Base-by-base conservation (phyloP, 2,797 vertebrate species). In the Petrocephalus schoutedeni region DNA sequence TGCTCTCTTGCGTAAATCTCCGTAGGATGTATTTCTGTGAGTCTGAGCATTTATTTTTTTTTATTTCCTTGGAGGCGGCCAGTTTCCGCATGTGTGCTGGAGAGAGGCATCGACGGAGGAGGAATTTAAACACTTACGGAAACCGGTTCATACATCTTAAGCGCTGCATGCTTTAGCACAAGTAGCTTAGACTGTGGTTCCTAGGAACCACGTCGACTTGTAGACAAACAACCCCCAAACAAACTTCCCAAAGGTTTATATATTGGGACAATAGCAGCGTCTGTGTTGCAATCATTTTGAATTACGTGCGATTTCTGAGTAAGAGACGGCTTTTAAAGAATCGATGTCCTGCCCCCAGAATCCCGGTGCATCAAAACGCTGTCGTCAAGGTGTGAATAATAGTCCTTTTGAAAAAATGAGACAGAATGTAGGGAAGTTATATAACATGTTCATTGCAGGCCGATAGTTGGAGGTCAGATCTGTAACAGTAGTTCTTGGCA, bases 341-440 rank as follows among this genome's bases (percentile, higher is more conserved):
- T 80, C 16, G 19, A 87, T 82, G 53, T 58, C 51, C 53, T 80
- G 56, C 87, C 67, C 54, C 54, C 10, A 59, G 77, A 58, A 82
- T 87, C 87, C 36, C 32, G 56, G 54, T 4, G n/a, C 67, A 87
- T 28, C 51, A 36, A 74, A 57, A 82, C 59, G 14, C 23, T 77
- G 10, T 41, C 32, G n/a, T 9, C 32, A 74, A 77, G 28, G 71
- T 74, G 71, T 56, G 67, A 36, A 82, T 53, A 41, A 58, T 56
- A 56, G 41, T 57, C n/a, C 54, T 32, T 80, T 87, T 74, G 64
- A 54, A 80, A 58, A 49, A 28, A 45, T 45, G 19, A 58, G 71
- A 28, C 53, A 58, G 87, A 87, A 82, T 80, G 87, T 56, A 59
- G 87, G 19, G 67, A 28, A 41, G 71, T 87, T 87, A 87, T 56